Base-by-base conservation (phyloP, 2,113 vertebrate species). In the Ornithorhynchus anatinus region DNA sequence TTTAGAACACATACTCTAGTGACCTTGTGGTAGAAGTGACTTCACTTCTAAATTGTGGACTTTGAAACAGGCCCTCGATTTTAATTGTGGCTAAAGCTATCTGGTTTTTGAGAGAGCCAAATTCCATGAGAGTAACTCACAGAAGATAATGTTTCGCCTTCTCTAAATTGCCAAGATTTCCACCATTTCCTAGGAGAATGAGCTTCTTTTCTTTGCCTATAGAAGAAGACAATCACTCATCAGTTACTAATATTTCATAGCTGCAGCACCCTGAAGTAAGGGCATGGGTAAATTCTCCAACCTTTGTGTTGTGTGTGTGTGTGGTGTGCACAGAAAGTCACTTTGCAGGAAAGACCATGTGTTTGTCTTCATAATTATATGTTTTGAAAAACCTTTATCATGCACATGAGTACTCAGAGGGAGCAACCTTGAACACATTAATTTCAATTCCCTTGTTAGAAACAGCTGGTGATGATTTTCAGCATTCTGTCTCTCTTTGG, bases 161-260 rank as follows among this genome's bases (percentile, higher is more conserved):
- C 9, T 65, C 29, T 76, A 73, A 74, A 54, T 58, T 8, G 48
- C 40, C 50, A 44, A 57, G 66, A 69, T 63, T 22, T n/a, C n/a
- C n/a, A 22, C 16, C 38, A 20, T 69, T 77, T 50, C 22, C 50
- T 23, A 60, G 42, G 38, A 40, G 80, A 58, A 19, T 31, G 2
- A 7, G 23, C 5, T 29, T 38, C 14, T 70, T 77, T 47, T 32
- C 5, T 66, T 74, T 59, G 10, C 10, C 60, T 52, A 36, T 10
- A 35, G 8, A 47, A 27, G 43, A 66, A 72, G 56, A 39, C 22
- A 72, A 59, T 58, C 12, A 39, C n/a, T n/a, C n/a, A n/a, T n/a
- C n/a, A n/a, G n/a, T n/a, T n/a, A n/a, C n/a, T n/a, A n/a, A n/a
- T n/a, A n/a, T n/a, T n/a, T n/a, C n/a, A n/a, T n/a, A n/a, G n/a